These are phyloP conservation scores for Sycophila texana DNA, from an alignment of 2,888 invertebrate genomes.

Conservation along the genomic window DNA sequence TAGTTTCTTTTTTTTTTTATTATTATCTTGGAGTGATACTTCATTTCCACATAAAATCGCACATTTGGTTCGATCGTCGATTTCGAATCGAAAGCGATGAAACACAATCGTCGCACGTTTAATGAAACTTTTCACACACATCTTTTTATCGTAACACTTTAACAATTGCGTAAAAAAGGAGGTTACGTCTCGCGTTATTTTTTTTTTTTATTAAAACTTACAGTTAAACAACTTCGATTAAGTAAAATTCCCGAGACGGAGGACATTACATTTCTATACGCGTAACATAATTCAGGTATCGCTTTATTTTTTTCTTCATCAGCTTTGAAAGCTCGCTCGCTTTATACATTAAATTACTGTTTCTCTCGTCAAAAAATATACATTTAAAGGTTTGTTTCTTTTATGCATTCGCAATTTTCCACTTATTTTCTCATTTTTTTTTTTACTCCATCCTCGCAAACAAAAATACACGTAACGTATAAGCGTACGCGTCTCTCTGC, in stretches of 20 bases:
- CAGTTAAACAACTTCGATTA: slow-evolving; percentile 30
- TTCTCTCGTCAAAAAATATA: slow-evolving; percentile 49
- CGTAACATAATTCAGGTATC: slow-evolving; percentile 53
- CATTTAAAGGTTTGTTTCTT: slow-evolving; percentile 34
- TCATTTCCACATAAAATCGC: slow-evolving; percentile 7
- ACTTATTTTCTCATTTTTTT: no score
- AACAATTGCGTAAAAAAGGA: slow-evolving; percentile 39
- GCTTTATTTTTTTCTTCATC: slow-evolving; percentile 10
- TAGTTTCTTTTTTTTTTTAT: not conserved
- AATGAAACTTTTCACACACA: not conserved
- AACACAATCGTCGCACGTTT: slow-evolving; percentile 16
- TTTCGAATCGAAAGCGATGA: slow-evolving; percentile 4
- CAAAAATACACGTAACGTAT: not conserved
- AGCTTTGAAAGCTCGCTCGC: slow-evolving; percentile 48
- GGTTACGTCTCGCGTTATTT: slow-evolving; percentile 18
- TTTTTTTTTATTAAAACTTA: slow-evolving; percentile 26
- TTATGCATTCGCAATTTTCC: no score
- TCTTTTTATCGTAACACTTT: slow-evolving; percentile 15
- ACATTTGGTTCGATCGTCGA: slow-evolving; percentile 23
- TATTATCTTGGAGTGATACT: slow-evolving; percentile 19
- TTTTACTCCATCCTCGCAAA: no score
- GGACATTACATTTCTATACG: slow-evolving; percentile 18
- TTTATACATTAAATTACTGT: slow-evolving; percentile 9
- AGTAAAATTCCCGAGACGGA: slow-evolving; percentile 37
- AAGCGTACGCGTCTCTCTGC: no score